These are phyloP conservation scores for Varecia variegata DNA, from an alignment of 2,797 vertebrate species.

Conservation along the genomic window DNA sequence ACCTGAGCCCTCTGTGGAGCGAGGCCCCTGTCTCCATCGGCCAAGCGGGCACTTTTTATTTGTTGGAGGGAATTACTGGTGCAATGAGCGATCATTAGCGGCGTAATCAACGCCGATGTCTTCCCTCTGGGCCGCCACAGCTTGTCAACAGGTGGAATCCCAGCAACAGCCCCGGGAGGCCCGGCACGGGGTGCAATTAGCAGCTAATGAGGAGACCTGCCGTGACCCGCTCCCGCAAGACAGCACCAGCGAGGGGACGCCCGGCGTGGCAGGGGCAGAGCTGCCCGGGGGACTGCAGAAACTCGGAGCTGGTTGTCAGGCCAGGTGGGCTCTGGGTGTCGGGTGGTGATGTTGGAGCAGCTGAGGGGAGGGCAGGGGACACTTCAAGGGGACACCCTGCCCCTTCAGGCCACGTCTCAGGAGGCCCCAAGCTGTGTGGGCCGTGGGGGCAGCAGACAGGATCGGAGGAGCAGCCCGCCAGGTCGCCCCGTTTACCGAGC, in stretches of 20 bases:
- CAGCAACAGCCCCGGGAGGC: not conserved
- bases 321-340: not conserved
- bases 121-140: not conserved
- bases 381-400: not conserved
- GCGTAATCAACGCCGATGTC: not conserved
- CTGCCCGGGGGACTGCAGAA: not conserved
- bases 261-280: not conserved
- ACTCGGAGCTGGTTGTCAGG: not conserved
- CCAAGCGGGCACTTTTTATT: fast-evolving
- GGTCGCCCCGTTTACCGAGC: not conserved
- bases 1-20: fast-evolving
- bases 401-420: not conserved
- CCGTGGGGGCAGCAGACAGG: not conserved
- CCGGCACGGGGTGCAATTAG: not conserved
- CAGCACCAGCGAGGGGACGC: not conserved
- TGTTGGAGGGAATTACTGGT: not conserved
- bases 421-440: not conserved
- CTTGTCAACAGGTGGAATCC: constrained; percentile 76
- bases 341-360: not conserved
- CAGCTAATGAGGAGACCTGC: constrained; percentile 55
- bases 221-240: not conserved
- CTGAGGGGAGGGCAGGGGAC: not conserved
- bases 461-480: not conserved
- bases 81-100: not conserved
- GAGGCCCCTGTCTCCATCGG: fast-evolving